Evolutionary conservation across 2,888 invertebrate genomes (phyloP).

Genomic region (Caenorhabditis uteleia): DNA sequence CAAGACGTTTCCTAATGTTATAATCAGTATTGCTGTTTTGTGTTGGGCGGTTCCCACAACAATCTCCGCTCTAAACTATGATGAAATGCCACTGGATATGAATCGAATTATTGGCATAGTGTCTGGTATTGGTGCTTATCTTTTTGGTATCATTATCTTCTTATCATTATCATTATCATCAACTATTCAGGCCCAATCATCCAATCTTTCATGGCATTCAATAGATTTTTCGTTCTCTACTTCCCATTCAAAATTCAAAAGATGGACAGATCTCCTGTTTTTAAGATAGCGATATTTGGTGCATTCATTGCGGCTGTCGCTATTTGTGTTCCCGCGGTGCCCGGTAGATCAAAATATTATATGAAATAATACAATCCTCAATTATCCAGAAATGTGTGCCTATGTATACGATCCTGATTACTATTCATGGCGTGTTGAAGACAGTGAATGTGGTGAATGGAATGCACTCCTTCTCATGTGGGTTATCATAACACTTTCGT

Average conservation of each 20-base stretch:
- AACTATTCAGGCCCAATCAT: slow-evolving; percentile 19
- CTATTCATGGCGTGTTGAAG: slow-evolving; percentile 23
- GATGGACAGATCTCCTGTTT: slow-evolving; percentile 15
- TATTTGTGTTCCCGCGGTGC: slow-evolving; percentile 16
- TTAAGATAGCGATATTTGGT: slow-evolving; percentile 16
- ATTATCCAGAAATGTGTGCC: slow-evolving; percentile 17
- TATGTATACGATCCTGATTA: slow-evolving; percentile 23
- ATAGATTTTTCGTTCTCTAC: slow-evolving; percentile 20
- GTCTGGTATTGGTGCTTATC: slow-evolving; percentile 27
- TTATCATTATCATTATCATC: neutral
- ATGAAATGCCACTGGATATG: slow-evolving; percentile 12
- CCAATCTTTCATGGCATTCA: slow-evolving; percentile 26
- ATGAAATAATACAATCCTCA: neutral
- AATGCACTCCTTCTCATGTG: slow-evolving; percentile 13
- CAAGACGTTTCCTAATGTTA: slow-evolving; percentile 28
- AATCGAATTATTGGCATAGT: slow-evolving; percentile 22
- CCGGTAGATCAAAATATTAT: slow-evolving; percentile 14
- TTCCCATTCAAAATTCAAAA: slow-evolving; percentile 16
- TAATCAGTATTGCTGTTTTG: slow-evolving; percentile 19
- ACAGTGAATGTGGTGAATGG: slow-evolving; percentile 10
- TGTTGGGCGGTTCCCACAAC: slow-evolving; percentile 29
- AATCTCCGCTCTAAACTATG: slow-evolving; percentile 10
- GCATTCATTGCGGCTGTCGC: slow-evolving; percentile 12
- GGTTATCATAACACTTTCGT: slow-evolving; percentile 12
- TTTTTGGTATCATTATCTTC: slow-evolving; percentile 5